These are phyloP conservation scores for Sarcophaga bullata DNA, from an alignment of 1,140 invertebrate species.

Conservation along the genomic window DNA sequence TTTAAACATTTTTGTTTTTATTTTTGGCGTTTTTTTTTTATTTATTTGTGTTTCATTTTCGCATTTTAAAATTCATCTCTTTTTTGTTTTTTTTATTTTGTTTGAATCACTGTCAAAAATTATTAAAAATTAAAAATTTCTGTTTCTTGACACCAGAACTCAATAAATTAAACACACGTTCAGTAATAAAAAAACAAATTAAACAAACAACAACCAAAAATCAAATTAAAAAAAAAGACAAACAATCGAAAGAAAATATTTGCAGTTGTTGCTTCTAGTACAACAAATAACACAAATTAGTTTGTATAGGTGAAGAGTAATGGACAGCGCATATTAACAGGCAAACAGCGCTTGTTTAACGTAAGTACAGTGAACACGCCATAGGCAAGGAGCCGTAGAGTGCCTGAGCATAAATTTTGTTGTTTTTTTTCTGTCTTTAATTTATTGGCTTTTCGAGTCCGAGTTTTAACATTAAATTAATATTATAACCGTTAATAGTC, in stretches of 20 bases:
- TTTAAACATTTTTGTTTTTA: not conserved
- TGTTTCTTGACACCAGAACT: not conserved
- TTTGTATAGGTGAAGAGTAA: too few relatives aligned
- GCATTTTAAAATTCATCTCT: not conserved
- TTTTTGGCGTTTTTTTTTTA: not conserved
- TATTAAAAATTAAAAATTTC: not conserved
- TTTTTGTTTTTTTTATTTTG: not conserved
- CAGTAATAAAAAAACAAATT: too few relatives aligned
- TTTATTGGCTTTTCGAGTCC: too few relatives aligned
- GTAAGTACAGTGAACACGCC: too few relatives aligned
- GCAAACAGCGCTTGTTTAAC: too few relatives aligned
- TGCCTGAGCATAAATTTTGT: not conserved
- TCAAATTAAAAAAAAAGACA: not conserved
- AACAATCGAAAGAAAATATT: not conserved
- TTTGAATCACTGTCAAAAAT: constrained; percentile 6
- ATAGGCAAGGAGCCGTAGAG: not conserved
- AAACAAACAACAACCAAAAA: too few relatives aligned
- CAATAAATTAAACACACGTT: not conserved
- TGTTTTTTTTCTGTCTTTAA: not conserved
- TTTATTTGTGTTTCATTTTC: too few relatives aligned
- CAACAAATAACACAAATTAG: too few relatives aligned
- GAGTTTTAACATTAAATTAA: too few relatives aligned
- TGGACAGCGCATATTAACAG: too few relatives aligned
- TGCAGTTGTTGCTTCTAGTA: not conserved
- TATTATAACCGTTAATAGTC: too few relatives aligned